Conservation (phyloP, 2,797 vertebrate species). For the Decapterus maruadsi region DNA sequence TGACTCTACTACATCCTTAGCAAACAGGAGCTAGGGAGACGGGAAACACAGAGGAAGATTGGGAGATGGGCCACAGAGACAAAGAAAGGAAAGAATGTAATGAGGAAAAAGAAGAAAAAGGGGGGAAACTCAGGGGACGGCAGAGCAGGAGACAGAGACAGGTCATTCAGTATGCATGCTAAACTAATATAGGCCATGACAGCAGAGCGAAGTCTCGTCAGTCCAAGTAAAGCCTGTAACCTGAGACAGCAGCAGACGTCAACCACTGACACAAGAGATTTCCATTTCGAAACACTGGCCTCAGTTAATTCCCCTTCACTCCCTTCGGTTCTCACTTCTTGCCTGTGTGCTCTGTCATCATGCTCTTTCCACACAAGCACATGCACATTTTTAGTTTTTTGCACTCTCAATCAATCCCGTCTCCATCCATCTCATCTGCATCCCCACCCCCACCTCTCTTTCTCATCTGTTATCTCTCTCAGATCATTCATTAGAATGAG, state of each 20-base stretch:
- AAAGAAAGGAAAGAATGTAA: not conserved
- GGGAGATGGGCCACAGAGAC: not conserved
- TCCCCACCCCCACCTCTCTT: not conserved
- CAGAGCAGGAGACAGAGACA: conserved; percentile 12
- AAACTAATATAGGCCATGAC: conserved; percentile 44
- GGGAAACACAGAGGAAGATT: conserved; percentile 4
- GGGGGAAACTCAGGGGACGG: not conserved
- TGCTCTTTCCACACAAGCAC: not conserved
- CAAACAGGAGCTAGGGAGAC: conserved; percentile 45
- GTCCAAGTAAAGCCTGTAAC: conserved; percentile 58
- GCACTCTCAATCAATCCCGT: not conserved
- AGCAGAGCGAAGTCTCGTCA: conserved; percentile 33
- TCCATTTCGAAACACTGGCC: conserved; percentile 54
- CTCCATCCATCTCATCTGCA: not conserved
- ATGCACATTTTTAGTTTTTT: conserved; percentile 17
- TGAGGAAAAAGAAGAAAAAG: not conserved
- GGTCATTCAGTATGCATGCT: conserved; percentile 1
- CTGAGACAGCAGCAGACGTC: conserved; percentile 59
- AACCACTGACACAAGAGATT: conserved; percentile 58
- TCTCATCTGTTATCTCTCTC: conserved; percentile 14
- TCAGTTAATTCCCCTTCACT: conserved; percentile 39
- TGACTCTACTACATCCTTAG: conserved; percentile 56
- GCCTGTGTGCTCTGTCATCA: not conserved
- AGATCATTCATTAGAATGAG: conserved; percentile 26
- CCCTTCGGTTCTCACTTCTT: conserved; percentile 6